phyloP scores from a whole-genome alignment of 2,888 invertebrate genomes.

The Adelphocoris suturalis region DNA sequence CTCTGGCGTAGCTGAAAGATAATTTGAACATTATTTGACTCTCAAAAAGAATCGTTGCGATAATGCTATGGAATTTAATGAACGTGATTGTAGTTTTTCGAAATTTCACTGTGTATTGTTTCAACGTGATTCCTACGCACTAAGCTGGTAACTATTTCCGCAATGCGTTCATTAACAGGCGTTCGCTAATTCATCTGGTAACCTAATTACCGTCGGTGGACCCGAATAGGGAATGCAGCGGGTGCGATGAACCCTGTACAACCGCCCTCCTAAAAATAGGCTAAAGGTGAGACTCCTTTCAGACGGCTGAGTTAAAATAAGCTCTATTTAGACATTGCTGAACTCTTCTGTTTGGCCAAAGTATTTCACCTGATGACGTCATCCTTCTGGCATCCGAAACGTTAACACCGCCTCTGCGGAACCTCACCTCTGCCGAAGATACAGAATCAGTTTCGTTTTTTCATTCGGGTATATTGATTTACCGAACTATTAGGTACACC shows the following conservation, averaged over 20 bases:
- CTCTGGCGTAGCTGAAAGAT: too few species aligned
- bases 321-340: constrained; percentile 69
- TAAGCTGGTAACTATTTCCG: neutral
- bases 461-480: too few species aligned
- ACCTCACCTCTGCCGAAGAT: neutral
- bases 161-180: neutral
- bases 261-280: constrained; percentile 24
- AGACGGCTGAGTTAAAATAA: constrained; percentile 65
- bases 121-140: neutral
- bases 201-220: constrained; percentile 51
- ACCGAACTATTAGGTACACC: too few species aligned
- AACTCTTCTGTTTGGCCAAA: constrained; percentile 53
- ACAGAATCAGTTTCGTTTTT: neutral
- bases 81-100: too few species aligned
- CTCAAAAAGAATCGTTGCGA: too few species aligned
- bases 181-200: constrained; percentile 4
- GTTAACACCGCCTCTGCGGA: neutral
- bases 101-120: too few species aligned
- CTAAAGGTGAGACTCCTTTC: constrained; percentile 70
- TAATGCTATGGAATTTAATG: too few species aligned
- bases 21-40: too few species aligned
- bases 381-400: constrained; percentile 25
- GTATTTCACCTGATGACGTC: constrained; percentile 62
- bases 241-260: constrained; percentile 69
- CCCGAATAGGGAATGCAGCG: constrained; percentile 9